A percentile compares a stretch with the other conserved stretches of the same genome.
phyloP scores from a whole-genome alignment of 2,113 vertebrate species.

The Perognathus longimembris region DNA sequence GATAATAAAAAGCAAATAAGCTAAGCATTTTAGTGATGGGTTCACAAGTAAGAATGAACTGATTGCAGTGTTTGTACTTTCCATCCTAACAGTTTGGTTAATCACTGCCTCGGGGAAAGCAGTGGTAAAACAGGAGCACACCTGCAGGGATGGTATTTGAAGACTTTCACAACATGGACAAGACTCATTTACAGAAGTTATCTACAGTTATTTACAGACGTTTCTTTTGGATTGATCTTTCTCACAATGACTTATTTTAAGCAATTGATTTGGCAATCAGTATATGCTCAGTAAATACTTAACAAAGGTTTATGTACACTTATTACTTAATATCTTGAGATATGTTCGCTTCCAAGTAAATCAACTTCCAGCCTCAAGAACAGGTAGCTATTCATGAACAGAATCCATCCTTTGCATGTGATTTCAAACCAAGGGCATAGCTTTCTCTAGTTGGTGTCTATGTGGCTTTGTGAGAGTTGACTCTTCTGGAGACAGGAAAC shows the following conservation, averaged over 20 bases:
- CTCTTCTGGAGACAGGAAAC: neutral
- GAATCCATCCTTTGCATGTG: neutral
- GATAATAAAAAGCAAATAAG: neutral
- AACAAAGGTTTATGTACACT: neutral
- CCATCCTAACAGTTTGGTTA: neutral
- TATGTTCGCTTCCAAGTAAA: neutral
- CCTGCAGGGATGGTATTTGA: constrained; percentile 26
- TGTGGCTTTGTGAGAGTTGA: neutral
- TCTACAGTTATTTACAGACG: too few relatives aligned
- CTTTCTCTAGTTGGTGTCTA: neutral
- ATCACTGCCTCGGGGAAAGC: neutral
- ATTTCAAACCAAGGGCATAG: neutral
- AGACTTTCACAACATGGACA: neutral
- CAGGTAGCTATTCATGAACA: neutral
- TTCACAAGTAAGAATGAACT: neutral
- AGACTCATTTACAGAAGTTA: neutral
- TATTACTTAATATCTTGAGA: neutral
- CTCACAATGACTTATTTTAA: constrained; percentile 2
- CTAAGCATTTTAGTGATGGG: neutral
- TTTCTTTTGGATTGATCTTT: constrained; percentile 26
- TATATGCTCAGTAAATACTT: neutral
- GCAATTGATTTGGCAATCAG: neutral
- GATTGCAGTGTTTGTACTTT: neutral
- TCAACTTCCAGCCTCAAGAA: neutral
- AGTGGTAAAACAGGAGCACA: neutral